phyloP scores from a whole-genome alignment of 2,113 vertebrate species.

The Sakesphorus luctuosus region DNA sequence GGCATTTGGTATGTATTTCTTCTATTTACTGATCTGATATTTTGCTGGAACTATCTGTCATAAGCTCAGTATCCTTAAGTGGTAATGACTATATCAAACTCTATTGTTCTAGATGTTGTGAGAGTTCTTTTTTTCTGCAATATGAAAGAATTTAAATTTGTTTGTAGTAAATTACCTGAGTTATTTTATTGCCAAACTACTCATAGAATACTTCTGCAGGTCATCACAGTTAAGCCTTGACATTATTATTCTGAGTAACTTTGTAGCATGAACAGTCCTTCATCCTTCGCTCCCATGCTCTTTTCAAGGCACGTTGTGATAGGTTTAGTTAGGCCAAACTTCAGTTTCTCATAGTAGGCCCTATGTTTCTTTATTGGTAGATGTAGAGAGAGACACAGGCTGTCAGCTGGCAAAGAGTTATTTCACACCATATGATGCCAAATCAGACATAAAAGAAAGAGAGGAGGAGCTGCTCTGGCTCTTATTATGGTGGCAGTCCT shows the following conservation, averaged over 20 bases:
- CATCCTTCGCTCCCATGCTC: background rate
- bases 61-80: background rate
- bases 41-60: background rate
- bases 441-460: too few relatives aligned
- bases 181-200: background rate
- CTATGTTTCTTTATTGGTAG: too few relatives aligned
- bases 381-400: too few relatives aligned
- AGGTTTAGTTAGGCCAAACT: too few relatives aligned
- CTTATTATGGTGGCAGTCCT: too few relatives aligned
- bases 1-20: background rate
- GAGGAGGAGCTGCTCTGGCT: too few relatives aligned
- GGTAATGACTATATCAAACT: background rate
- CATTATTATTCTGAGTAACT: background rate
- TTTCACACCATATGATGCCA: too few relatives aligned
- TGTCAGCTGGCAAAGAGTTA: too few relatives aligned
- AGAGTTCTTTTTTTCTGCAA: background rate
- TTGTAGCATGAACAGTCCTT: background rate
- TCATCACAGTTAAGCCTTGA: background rate
- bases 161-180: background rate
- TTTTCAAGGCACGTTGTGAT: background rate
- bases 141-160: background rate
- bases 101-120: background rate
- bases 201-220: background rate
- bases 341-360: too few relatives aligned
- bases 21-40: background rate